These are phyloP conservation scores for Agrochola circellaris DNA, from an alignment of 2,888 invertebrate genomes.

Conservation along the genomic window DNA sequence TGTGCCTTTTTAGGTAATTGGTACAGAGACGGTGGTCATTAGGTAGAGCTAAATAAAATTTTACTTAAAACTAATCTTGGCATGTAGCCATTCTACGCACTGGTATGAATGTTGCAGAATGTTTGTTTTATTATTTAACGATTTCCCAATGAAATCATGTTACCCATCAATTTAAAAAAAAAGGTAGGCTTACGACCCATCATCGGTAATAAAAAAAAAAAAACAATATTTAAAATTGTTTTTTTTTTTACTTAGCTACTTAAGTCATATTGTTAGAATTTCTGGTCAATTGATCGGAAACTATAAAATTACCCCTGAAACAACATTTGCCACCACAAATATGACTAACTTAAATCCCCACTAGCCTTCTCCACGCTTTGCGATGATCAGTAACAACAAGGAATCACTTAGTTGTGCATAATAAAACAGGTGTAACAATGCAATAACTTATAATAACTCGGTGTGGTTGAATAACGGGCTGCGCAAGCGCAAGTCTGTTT, in stretches of 20 bases:
- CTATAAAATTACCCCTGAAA: background rate
- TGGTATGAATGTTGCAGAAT: background rate
- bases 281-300: background rate
- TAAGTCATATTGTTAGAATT: no score
- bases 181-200: background rate
- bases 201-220: background rate
- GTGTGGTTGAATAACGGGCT: constrained; percentile 66
- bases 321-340: background rate
- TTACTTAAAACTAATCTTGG: background rate
- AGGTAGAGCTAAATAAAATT: background rate
- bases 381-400: constrained; percentile 45
- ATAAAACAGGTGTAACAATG: constrained; percentile 60
- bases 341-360: background rate
- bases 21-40: background rate
- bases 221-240: no score
- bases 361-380: constrained; percentile 23
- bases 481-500: constrained; percentile 71
- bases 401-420: constrained; percentile 61
- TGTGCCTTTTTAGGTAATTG: constrained; percentile 1
- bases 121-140: background rate
- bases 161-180: no score
- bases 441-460: constrained; percentile 66
- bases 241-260: no score
- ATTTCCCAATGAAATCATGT: background rate
- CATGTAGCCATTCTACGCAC: background rate